A percentile compares a stretch with the other conserved stretches of the same genome.
Evolutionary conservation across 2,113 vertebrate genomes (phyloP).

Genomic region (Ovis aries): DNA sequence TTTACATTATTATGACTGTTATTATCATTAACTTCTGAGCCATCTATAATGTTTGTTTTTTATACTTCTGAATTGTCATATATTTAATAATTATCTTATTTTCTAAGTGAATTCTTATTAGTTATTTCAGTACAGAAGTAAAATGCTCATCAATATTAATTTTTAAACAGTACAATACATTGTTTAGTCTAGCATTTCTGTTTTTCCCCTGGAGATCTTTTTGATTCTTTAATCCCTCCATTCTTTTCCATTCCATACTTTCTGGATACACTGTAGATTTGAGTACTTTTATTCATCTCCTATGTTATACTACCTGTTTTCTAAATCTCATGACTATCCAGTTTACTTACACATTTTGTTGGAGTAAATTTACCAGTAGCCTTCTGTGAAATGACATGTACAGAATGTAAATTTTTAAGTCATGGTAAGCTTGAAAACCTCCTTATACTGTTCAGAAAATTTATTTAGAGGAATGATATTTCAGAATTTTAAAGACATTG

Average conservation of each 20-base stretch:
- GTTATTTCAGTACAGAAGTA: neutral
- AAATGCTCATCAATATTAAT: neutral
- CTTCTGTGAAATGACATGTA: neutral
- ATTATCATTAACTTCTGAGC: neutral
- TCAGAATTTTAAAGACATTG: neutral
- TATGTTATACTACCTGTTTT: neutral
- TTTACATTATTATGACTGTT: neutral
- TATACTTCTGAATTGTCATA: neutral
- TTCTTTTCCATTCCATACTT: neutral
- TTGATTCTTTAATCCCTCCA: neutral
- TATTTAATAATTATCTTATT: neutral
- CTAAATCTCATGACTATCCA: neutral
- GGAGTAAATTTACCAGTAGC: neutral
- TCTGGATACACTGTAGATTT: neutral
- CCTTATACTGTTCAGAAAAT: neutral
- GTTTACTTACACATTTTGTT: neutral
- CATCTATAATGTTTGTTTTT: neutral
- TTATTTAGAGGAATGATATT: neutral
- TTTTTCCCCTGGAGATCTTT: neutral
- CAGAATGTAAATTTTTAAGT: neutral
- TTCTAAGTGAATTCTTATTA: neutral
- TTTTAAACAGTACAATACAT: neutral
- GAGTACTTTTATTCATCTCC: neutral
- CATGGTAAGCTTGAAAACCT: neutral
- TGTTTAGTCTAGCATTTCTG: neutral